Percentiles rank a stretch among this genome's conserved stretches.
Evolutionary conservation across 2,113 vertebrate genomes (phyloP).

Genomic region (Turdus rufiventris): DNA sequence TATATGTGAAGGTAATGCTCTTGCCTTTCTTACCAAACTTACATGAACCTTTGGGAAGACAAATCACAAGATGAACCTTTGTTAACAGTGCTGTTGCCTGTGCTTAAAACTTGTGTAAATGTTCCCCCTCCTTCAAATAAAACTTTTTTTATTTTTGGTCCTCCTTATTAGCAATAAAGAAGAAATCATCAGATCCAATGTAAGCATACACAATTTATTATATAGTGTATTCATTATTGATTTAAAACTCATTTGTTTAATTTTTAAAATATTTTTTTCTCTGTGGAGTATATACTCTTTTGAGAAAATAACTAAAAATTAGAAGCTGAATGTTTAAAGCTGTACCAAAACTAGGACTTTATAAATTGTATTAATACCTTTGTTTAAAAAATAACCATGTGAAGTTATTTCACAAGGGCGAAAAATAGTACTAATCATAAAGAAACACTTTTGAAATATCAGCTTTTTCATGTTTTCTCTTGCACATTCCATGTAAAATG

Average conservation of each 20-base stretch:
- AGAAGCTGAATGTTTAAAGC: not conserved
- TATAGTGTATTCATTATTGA: not conserved
- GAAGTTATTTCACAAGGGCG: not conserved
- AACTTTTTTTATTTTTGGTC: fast-evolving
- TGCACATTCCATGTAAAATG: not conserved
- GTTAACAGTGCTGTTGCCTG: not conserved
- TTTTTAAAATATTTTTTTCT: not conserved
- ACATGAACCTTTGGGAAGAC: not conserved
- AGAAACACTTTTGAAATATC: not conserved
- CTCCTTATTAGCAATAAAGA: not conserved
- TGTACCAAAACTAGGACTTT: not conserved
- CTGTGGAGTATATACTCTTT: not conserved
- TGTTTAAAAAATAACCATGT: not conserved
- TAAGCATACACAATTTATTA: not conserved
- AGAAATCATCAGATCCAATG: not conserved
- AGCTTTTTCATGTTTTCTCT: not conserved
- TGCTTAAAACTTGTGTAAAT: not conserved
- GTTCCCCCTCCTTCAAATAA: not conserved
- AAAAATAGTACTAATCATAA: not conserved
- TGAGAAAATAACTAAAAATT: not conserved
- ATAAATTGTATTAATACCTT: not conserved
- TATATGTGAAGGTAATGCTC: not conserved
- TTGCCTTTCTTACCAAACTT: not conserved
- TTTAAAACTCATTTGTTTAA: not conserved
- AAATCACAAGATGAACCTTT: not conserved